phyloP scores from a whole-genome alignment of 2,888 invertebrate genomes.

The Ditula angustiorana region DNA sequence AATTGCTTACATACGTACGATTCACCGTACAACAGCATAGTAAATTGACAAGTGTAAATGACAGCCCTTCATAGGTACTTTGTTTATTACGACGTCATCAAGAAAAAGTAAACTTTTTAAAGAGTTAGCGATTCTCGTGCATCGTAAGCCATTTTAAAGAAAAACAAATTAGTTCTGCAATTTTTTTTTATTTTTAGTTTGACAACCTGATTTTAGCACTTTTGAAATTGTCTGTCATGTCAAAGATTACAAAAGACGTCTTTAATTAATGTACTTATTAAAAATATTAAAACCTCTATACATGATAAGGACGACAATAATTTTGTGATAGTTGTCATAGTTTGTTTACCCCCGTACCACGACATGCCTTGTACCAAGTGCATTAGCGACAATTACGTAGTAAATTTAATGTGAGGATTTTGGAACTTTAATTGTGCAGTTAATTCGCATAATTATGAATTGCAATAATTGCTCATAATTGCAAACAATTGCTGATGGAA shows the following conservation, averaged over 20 bases:
- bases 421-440: not conserved
- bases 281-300: constrained; percentile 6
- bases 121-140: too few species aligned
- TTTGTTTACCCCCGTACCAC: constrained; percentile 4
- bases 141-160: constrained; percentile 1
- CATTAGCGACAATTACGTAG: not conserved
- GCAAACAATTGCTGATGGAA: constrained; percentile 4
- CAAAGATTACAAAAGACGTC: not conserved
- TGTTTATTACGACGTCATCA: too few species aligned
- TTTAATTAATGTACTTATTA: not conserved
- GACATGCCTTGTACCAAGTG: constrained; percentile 8
- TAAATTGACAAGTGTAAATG: too few species aligned
- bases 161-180: not conserved
- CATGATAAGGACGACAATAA: constrained; percentile 5
- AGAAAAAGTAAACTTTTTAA: too few species aligned
- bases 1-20: too few species aligned
- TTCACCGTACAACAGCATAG: too few species aligned
- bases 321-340: not conserved
- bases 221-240: constrained; percentile 2
- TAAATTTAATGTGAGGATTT: not conserved
- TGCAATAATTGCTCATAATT: not conserved
- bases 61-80: too few species aligned
- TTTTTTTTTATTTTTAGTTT: not conserved
- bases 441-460: constrained; percentile 2
- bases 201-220: not conserved